phyloP scores from a whole-genome alignment of 2,113 vertebrate species.

The Cottus gobio region DNA sequence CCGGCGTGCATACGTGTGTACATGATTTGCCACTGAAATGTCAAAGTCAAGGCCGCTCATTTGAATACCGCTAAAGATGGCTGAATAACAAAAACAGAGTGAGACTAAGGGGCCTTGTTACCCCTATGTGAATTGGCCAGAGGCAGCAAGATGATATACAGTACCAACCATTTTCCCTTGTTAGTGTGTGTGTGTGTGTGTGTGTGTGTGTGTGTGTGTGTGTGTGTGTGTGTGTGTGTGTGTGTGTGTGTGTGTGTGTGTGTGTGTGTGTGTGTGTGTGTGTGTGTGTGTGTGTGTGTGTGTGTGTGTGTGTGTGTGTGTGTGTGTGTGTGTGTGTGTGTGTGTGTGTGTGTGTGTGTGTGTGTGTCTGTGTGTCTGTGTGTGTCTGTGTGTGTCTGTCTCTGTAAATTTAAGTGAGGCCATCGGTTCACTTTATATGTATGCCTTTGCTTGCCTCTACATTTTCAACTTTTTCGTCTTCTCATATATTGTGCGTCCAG shows the following conservation, averaged over 20 bases:
- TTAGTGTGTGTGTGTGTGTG: constrained; percentile 43
- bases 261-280: background rate
- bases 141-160: constrained; percentile 65
- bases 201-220: background rate
- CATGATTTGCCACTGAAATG: constrained; percentile 77
- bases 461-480: constrained; percentile 26
- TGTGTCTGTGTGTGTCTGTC: constrained; percentile 31
- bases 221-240: no score
- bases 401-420: background rate
- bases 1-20: constrained; percentile 70
- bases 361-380: background rate
- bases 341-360: constrained; percentile 9
- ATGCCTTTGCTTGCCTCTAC: constrained; percentile 24
- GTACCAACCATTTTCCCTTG: constrained; percentile 52
- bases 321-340: constrained; percentile 15
- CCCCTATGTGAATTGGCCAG: constrained; percentile 66
- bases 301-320: constrained; percentile 20
- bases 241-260: no score
- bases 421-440: constrained; percentile 23
- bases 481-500: constrained; percentile 66
- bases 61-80: constrained; percentile 82
- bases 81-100: constrained; percentile 74
- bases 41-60: constrained; percentile 84
- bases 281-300: constrained; percentile 1
- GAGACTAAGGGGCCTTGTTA: constrained; percentile 70